Base-by-base conservation (phyloP, 2,113 vertebrate genomes). In the Xenopus laevis region DNA sequence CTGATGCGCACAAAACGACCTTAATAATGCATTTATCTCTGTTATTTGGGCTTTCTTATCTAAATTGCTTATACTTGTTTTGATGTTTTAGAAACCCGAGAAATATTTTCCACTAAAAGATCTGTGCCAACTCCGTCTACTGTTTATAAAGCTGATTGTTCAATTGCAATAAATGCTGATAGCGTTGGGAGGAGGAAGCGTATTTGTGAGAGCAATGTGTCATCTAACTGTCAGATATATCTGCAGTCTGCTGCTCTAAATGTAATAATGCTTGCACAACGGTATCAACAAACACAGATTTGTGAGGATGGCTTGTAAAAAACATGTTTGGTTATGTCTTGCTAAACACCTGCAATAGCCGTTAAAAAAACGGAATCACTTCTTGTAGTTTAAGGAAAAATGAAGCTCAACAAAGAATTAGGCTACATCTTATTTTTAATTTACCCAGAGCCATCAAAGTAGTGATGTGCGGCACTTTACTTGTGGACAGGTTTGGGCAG, bases 181-280 rank as follows among this genome's bases (percentile, higher is more conserved):
- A 59, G 63, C 72, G 67, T 60, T 15, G 53, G 46, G 53, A 17
- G 16, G 27, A 23, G 50, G 33, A 40, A 40, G 45, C 13, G 21
- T 47, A 47, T 46, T 58, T 46, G 63, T 58, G 15, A 27, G n/a
- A 21, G 40, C 47, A 65, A 50, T 58, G 50, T 65, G 53, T 73
- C 62, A 74, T 58, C 16, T 58, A 58, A 27, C 72, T 74, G 72
- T 67, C 72, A 66, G 40, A 66, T 66, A 60, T 10, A 67, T 58
- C 18, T 30, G 72, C 64, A 74, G 66, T 67, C 66, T 74, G 72
- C 67, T 74, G 59, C 44, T 11, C 53, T 13, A 66, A n/a, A 9
- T 20, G 20, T 73, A 11, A 18, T 58, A 27, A 18, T 18, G 40
- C 53, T 18, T 47, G 40, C 65, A 59, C 47, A 73, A 60, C 40